Evolutionary conservation across 2,797 vertebrate species (phyloP).

Genomic region (Anguilla megastoma): DNA sequence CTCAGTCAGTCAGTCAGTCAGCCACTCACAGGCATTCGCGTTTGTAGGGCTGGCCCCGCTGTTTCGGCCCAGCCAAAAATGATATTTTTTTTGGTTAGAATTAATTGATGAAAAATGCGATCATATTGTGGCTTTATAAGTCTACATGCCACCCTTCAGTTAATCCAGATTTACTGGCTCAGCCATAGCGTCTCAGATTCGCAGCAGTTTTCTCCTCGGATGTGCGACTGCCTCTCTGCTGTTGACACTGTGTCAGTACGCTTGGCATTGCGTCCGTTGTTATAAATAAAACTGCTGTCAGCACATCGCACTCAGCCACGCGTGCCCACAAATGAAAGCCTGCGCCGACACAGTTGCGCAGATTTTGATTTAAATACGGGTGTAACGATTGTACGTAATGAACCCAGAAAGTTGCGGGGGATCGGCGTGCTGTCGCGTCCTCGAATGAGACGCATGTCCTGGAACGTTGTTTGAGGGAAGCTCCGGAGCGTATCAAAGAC

Average conservation of each 20-base stretch:
- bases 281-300: constrained; percentile 10
- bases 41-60: too few relatives aligned
- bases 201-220: background rate
- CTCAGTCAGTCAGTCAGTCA: too few relatives aligned
- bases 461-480: background rate
- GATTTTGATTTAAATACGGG: background rate
- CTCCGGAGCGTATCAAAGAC: background rate
- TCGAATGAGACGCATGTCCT: too few relatives aligned
- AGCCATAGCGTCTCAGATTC: background rate
- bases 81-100: background rate
- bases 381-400: background rate
- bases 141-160: background rate
- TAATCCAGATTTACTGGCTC: background rate
- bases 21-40: too few relatives aligned
- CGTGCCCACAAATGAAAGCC: too few relatives aligned
- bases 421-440: too few relatives aligned
- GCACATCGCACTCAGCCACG: background rate
- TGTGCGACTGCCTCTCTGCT: background rate
- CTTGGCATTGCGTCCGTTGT: background rate
- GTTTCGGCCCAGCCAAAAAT: too few relatives aligned
- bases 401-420: background rate
- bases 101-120: background rate
- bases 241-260: background rate
- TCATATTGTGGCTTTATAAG: background rate
- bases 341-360: background rate